Evolutionary conservation across 2,113 vertebrate genomes (phyloP).

Genomic region (Nerophis ophidion): DNA sequence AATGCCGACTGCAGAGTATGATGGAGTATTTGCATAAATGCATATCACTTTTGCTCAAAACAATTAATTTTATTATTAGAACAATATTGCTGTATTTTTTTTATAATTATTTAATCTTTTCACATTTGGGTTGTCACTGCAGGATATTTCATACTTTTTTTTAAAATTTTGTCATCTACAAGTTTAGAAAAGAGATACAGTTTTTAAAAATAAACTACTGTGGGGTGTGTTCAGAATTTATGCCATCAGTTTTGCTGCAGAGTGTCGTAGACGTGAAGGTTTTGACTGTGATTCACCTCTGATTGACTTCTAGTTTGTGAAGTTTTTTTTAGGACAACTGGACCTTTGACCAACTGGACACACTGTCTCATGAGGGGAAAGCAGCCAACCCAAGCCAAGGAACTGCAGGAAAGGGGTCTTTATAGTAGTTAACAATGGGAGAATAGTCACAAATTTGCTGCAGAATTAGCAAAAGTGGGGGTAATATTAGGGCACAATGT

Average conservation of each 20-base stretch:
- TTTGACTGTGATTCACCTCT: constrained; percentile 73
- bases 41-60: no score
- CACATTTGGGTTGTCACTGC: no score
- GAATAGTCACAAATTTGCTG: constrained; percentile 13
- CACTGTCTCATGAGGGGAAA: constrained; percentile 87
- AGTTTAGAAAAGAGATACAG: constrained; percentile 30
- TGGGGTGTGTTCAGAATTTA: background rate
- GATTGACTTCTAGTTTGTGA: constrained; percentile 85
- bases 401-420: constrained; percentile 44
- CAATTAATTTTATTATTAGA: no score
- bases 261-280: constrained; percentile 60
- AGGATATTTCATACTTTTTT: no score
- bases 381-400: constrained; percentile 73
- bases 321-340: constrained; percentile 89
- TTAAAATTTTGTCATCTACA: no score
- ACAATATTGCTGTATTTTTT: no score
- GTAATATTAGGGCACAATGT: constrained; percentile 9
- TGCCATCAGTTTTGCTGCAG: constrained; percentile 81
- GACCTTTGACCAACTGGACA: constrained; percentile 99
- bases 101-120: no score
- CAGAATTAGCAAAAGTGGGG: constrained; percentile 8
- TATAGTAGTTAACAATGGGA: background rate
- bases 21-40: no score
- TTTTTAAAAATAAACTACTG: no score
- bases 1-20: no score